Base-by-base conservation (phyloP, 2,797 vertebrate species). In the Chiroxiphia lanceolata region DNA sequence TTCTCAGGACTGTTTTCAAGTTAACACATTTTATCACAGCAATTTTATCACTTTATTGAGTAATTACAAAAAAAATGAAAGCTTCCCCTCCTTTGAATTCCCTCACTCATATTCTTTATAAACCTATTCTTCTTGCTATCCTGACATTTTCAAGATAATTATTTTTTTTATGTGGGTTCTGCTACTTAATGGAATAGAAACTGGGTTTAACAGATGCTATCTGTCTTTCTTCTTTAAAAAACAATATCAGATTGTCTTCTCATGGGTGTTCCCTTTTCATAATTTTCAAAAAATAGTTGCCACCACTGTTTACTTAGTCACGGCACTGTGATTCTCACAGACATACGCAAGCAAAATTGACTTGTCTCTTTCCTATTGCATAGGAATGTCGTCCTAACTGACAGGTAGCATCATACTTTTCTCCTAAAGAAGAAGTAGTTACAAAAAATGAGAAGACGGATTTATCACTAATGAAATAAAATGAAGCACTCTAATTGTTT, bases 51-150 rank as follows among this genome's bases (percentile, higher is more conserved):
- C 31, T 79, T 83, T 31, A 60, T 25, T 33, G 11, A 51, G 7
- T 15, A 44, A 56, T 38, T 29, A 7, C 6, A 87, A 38, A 40
- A 5, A 25, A 47, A 59, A 36, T 14, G 8, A n/a, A 60, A 54
- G 2, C 1, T 50, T 3, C 2, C 2, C 5, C 4, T 3, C 4
- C 11, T 57, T 51, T 21, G 50, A 6, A 3, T 48, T 87, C 22
- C 20, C 13, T 90, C 8, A 33, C 6, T 88, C 10, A 36, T 51
- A n/a, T 59, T 83, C 31, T 75, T 75, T 81, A 83, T 42, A 57
- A 60, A 65, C 4, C 2, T 31, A 31, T n/a, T 42, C 23, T 72
- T 13, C 9, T 63, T 72, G 8, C 7, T 75, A 13, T 72, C n/a
- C 42, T 80, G 19, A 15, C 36, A 9, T 83, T 72, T 67, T 85